Evolutionary conservation across 2,113 vertebrate species (phyloP).

Genomic region (Corythornis vintsioides): DNA sequence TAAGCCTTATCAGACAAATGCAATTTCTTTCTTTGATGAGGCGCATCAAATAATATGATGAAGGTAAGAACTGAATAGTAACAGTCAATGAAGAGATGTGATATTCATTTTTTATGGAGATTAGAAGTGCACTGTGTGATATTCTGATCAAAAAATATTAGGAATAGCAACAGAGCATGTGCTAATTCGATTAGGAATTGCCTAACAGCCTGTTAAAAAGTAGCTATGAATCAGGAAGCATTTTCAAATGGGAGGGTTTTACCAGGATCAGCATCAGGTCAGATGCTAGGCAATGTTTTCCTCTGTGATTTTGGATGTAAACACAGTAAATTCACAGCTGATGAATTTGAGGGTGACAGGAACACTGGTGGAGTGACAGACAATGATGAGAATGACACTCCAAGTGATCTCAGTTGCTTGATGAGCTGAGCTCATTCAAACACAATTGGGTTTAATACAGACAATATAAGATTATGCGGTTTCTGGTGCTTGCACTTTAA

Average conservation of each 20-base stretch:
- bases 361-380: conserved; percentile 47
- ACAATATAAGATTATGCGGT: background rate
- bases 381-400: conserved; percentile 31
- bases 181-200: conserved; percentile 67
- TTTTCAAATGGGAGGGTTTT: conserved; percentile 26
- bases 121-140: conserved; percentile 59
- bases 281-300: conserved; percentile 52
- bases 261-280: conserved; percentile 40
- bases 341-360: conserved; percentile 40
- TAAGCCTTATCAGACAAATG: conserved; percentile 49
- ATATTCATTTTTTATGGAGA: conserved; percentile 56
- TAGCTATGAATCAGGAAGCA: conserved; percentile 38
- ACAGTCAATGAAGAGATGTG: conserved; percentile 59
- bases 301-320: conserved; percentile 32
- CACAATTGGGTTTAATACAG: conserved; percentile 53
- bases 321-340: conserved; percentile 60
- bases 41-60: conserved; percentile 51
- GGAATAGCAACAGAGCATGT: conserved; percentile 54
- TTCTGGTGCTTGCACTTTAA: conserved; percentile 6
- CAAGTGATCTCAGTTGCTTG: conserved; percentile 38
- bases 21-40: conserved; percentile 68
- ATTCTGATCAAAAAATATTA: conserved; percentile 65
- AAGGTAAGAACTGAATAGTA: conserved; percentile 58
- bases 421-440: conserved; percentile 61
- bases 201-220: conserved; percentile 62